Percentiles rank a stretch among this genome's conserved stretches.
phyloP scores from a whole-genome alignment of 2,888 invertebrate genomes.

The Lasioglossum oenotherae region DNA sequence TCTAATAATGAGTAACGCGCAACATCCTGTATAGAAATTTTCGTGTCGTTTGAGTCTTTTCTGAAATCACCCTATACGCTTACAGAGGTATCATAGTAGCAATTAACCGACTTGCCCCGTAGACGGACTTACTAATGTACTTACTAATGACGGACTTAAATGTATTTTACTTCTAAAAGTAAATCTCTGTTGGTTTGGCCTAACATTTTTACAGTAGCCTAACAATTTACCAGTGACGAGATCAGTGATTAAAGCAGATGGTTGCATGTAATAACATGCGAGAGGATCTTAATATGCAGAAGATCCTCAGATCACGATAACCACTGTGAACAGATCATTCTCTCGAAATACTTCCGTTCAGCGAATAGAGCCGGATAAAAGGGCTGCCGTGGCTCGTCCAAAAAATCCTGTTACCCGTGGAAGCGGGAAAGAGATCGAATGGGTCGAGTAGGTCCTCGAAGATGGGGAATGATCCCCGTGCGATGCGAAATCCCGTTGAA shows the following conservation, averaged over 20 bases:
- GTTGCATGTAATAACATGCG: neutral
- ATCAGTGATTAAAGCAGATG: neutral
- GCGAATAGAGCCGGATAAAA: conserved; percentile 38
- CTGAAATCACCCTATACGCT: too few relatives aligned
- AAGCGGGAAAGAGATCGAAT: conserved; percentile 27
- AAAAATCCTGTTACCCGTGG: conserved; percentile 49
- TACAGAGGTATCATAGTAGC: too few relatives aligned
- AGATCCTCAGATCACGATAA: conserved; percentile 20
- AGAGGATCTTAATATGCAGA: conserved; percentile 1
- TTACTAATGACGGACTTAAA: too few relatives aligned
- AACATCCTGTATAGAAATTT: too few relatives aligned
- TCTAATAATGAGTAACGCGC: too few relatives aligned
- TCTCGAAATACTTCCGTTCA: conserved; percentile 27
- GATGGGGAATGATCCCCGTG: conserved; percentile 30
- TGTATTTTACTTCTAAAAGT: neutral
- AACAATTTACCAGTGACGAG: neutral
- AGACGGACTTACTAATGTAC: too few relatives aligned
- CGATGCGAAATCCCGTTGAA: conserved; percentile 34
- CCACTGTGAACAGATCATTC: conserved; percentile 30
- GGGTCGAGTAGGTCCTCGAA: conserved; percentile 35
- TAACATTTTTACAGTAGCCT: too few relatives aligned
- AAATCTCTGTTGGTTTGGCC: neutral
- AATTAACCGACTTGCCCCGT: too few relatives aligned
- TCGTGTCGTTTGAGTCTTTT: too few relatives aligned
- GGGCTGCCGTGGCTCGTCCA: conserved; percentile 8